A percentile compares a stretch with the other conserved stretches of the same genome.
These are phyloP conservation scores for Xyrichtys novacula DNA, from an alignment of 2,797 vertebrate genomes.

Conservation along the genomic window DNA sequence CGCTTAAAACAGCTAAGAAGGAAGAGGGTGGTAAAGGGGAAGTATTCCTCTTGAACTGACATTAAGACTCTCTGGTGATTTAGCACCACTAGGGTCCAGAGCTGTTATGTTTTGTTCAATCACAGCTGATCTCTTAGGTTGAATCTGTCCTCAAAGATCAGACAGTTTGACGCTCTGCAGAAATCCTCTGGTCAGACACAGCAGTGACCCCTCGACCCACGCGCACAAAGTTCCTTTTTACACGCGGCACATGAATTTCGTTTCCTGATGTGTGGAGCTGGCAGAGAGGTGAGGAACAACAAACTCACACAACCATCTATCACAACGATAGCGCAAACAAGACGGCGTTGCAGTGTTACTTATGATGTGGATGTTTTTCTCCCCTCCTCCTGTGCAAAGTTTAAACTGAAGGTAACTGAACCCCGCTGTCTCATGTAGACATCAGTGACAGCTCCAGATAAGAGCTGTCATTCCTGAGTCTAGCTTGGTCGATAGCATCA, in stretches of 20 bases:
- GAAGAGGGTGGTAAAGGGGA: no score
- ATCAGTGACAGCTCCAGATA: slow-evolving; percentile 55
- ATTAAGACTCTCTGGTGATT: no score
- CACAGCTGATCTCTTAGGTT: no score
- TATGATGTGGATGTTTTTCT: not conserved
- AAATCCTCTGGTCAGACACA: slow-evolving; percentile 59
- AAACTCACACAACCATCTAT: slow-evolving; percentile 61
- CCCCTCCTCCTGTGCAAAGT: slow-evolving; percentile 7
- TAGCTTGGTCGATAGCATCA: slow-evolving; percentile 67
- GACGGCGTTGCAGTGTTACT: slow-evolving; percentile 19
- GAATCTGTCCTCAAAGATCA: not conserved
- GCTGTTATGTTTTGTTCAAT: no score
- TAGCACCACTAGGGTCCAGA: no score
- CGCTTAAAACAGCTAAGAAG: no score
- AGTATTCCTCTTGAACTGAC: no score
- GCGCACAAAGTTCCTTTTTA: slow-evolving; percentile 70
- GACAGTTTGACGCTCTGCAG: slow-evolving; percentile 12
- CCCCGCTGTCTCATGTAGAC: slow-evolving; percentile 14
- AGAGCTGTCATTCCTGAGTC: slow-evolving; percentile 66
- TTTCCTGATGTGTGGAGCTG: slow-evolving; percentile 69
- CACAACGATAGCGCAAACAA: slow-evolving; percentile 51
- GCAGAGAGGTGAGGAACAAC: slow-evolving; percentile 72
- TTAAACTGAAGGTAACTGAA: slow-evolving; percentile 5
- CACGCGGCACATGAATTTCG: slow-evolving; percentile 80
- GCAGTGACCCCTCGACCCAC: slow-evolving; percentile 64